These are phyloP conservation scores for Tokudaia tokunoshimensis DNA, from an alignment of 2,797 vertebrate genomes.

Conservation along the genomic window DNA sequence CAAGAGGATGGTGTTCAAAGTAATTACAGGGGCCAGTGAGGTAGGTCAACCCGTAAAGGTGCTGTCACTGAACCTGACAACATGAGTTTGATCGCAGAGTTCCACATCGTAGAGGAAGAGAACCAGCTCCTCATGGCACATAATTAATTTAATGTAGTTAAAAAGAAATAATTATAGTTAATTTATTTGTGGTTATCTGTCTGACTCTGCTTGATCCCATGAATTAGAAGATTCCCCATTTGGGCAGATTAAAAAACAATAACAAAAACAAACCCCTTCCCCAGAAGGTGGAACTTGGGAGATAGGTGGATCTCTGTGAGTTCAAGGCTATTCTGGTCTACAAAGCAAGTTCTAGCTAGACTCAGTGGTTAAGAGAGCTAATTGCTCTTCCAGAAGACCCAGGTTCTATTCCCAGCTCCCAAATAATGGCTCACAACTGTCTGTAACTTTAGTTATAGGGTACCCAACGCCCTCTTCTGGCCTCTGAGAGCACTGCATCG, in stretches of 20 bases:
- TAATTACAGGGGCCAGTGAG: not conserved
- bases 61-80: no score
- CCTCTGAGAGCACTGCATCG: no score
- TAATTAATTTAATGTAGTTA: not conserved
- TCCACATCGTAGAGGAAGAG: not conserved
- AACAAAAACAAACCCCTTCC: not conserved
- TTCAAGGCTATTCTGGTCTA: not conserved
- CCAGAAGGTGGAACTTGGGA: not conserved
- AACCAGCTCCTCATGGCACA: not conserved
- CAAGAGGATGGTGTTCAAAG: not conserved
- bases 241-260: not conserved
- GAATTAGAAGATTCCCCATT: not conserved
- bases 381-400: not conserved
- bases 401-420: not conserved
- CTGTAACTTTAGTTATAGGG: not conserved
- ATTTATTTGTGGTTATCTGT: not conserved
- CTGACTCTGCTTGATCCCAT: not conserved
- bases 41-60: not conserved
- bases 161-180: not conserved
- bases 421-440: not conserved
- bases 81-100: not conserved
- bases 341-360: not conserved
- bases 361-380: not conserved
- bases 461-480: not conserved
- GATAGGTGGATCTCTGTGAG: not conserved